Conservation (phyloP, 1,140 invertebrate genomes). For the Homalodisca vitripennis region DNA sequence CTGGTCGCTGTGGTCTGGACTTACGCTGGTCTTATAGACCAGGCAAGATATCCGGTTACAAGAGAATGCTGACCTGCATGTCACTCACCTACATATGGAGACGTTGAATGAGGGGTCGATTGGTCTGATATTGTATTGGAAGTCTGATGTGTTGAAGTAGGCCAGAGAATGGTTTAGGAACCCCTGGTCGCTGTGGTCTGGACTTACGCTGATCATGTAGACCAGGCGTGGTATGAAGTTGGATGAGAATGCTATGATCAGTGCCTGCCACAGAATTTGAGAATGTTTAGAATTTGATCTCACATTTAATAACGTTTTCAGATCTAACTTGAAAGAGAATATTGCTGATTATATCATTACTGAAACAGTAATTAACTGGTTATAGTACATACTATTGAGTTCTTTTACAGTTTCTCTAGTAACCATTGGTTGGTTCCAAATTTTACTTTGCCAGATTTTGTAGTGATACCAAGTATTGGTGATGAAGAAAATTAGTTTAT, state of each 20-base stretch:
- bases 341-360: no score
- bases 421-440: no score
- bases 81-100: conserved; percentile 58
- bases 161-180: conserved; percentile 85
- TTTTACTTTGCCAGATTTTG: no score
- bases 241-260: conserved; percentile 98
- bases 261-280: conserved; percentile 66
- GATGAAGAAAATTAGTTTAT: no score
- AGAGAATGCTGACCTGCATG: conserved; percentile 89
- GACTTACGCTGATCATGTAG: conserved; percentile 64
- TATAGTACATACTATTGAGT: no score
- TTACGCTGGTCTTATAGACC: conserved; percentile 70
- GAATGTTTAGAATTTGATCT: neutral
- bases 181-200: conserved; percentile 63
- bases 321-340: no score
- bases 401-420: no score
- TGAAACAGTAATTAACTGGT: no score
- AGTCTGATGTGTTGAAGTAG: conserved; percentile 73
- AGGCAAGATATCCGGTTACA: conserved; percentile 94
- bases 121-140: conserved; percentile 54
- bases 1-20: no score
- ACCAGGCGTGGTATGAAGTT: conserved; percentile 94
- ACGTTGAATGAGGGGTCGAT: conserved; percentile 50
- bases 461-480: no score
- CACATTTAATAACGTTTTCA: no score